Percentiles rank a stretch among this genome's conserved stretches.
These are phyloP conservation scores for Amniataba percoides DNA, from an alignment of 2,797 vertebrate species.

Conservation along the genomic window DNA sequence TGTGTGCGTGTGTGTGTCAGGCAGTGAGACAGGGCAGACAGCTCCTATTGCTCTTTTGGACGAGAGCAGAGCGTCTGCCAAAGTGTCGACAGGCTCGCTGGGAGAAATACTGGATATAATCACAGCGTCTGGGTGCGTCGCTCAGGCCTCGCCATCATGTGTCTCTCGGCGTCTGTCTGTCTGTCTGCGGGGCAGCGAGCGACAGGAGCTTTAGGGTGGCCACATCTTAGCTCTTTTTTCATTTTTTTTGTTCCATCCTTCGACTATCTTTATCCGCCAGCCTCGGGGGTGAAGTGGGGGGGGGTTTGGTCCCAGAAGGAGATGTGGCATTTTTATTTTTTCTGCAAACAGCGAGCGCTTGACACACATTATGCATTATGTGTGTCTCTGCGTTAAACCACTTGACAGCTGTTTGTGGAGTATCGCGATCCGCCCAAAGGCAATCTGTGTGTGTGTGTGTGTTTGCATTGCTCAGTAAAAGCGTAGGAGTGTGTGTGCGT, in stretches of 20 bases:
- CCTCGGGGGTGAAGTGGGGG: conserved; percentile 26
- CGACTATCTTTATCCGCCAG: conserved; percentile 12
- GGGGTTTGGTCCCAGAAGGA: conserved; percentile 3
- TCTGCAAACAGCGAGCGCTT: not conserved
- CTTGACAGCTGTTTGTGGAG: not conserved
- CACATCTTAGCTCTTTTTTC: not conserved
- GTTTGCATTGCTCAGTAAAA: not conserved
- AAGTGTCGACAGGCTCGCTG: conserved; percentile 49
- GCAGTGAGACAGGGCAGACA: conserved; percentile 43
- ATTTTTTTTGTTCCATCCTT: not conserved
- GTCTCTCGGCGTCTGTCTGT: conserved; percentile 33
- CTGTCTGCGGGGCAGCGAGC: conserved; percentile 18
- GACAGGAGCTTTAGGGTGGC: conserved; percentile 22
- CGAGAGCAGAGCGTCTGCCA: conserved; percentile 51
- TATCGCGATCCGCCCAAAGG: not conserved
- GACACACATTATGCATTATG: conserved; percentile 7
- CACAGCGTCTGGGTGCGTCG: conserved; percentile 32
- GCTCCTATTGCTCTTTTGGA: conserved; percentile 67
- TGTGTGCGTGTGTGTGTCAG: conserved; percentile 19
- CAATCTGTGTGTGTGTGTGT: not conserved
- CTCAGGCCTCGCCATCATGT: conserved; percentile 15
- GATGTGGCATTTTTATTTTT: conserved; percentile 1
- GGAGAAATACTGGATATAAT: conserved; percentile 57
- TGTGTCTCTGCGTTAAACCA: not conserved
- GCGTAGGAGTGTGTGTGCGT: not conserved